Percentiles rank a stretch among this genome's conserved stretches.
Conservation (phyloP, 2,888 invertebrate species). For the Petrolisthes cinctipes region DNA sequence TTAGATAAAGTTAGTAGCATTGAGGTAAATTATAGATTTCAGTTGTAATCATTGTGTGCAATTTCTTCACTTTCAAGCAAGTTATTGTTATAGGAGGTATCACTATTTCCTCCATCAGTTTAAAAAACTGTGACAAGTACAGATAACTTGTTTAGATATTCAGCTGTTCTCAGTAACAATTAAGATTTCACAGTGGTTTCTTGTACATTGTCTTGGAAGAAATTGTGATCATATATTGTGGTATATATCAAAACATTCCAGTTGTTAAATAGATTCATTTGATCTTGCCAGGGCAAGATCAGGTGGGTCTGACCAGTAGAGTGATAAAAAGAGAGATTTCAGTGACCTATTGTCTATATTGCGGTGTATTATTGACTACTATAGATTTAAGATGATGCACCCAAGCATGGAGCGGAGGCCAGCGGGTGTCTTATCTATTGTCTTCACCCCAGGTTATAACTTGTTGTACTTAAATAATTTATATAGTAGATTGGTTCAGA, state of each 20-base stretch:
- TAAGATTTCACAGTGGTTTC: conserved; percentile 26
- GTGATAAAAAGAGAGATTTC: conserved; percentile 42
- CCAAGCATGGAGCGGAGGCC: conserved; percentile 52
- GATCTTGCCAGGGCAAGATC: conserved; percentile 29
- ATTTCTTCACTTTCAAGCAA: conserved; percentile 33
- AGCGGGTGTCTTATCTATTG: conserved; percentile 49
- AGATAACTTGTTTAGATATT: conserved; percentile 12
- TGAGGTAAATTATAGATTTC: conserved; percentile 26
- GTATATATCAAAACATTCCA: conserved; percentile 51
- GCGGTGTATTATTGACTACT: conserved; percentile 55
- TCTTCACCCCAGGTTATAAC: conserved; percentile 21
- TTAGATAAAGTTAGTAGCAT: conserved; percentile 21
- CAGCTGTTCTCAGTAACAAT: conserved; percentile 19
- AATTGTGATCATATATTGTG: conserved; percentile 51
- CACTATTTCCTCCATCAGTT: conserved; percentile 28
- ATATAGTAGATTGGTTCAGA: conserved; percentile 26
- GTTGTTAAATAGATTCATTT: conserved; percentile 45
- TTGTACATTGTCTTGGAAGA: conserved; percentile 40
- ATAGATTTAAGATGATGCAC: conserved; percentile 60
- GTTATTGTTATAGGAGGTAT: conserved; percentile 35
- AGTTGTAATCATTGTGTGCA: conserved; percentile 28
- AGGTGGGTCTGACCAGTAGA: conserved; percentile 43
- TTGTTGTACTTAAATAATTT: conserved; percentile 53
- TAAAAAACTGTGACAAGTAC: not conserved
- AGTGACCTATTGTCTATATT: conserved; percentile 60